Evolutionary conservation across 2,797 vertebrate species (phyloP).

Genomic region (Selene dorsalis): DNA sequence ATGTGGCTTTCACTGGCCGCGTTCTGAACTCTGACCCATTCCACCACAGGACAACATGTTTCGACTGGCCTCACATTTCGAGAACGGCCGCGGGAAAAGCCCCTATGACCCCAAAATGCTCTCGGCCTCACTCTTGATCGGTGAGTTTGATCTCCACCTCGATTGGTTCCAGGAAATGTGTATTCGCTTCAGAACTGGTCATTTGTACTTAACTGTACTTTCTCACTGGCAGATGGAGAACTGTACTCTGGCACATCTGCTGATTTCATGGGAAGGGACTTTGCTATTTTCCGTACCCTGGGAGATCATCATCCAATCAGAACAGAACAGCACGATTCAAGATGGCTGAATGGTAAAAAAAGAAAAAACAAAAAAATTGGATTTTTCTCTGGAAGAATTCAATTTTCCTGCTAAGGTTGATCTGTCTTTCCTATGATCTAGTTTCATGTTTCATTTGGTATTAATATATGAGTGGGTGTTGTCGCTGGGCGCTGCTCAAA

Average conservation of each 20-base stretch:
- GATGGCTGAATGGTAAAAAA: slow-evolving; percentile 94
- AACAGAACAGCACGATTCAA: slow-evolving; percentile 95
- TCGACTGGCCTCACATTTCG: slow-evolving; percentile 90
- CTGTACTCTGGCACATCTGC: slow-evolving; percentile 96
- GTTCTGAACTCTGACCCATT: slow-evolving; percentile 67
- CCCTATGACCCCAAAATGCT: slow-evolving; percentile 95
- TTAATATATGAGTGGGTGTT: neutral
- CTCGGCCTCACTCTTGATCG: slow-evolving; percentile 94
- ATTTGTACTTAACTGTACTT: slow-evolving; percentile 53
- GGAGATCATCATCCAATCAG: slow-evolving; percentile 96
- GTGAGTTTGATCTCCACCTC: slow-evolving; percentile 78
- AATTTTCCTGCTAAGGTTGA: no score
- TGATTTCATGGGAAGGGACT: slow-evolving; percentile 98
- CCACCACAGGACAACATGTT: slow-evolving; percentile 91
- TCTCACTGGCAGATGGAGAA: slow-evolving; percentile 88
- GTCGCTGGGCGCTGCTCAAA: neutral
- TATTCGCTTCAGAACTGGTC: slow-evolving; percentile 21
- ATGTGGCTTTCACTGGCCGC: slow-evolving; percentile 52
- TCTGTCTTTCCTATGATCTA: neutral
- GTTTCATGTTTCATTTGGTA: neutral
- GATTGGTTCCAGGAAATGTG: slow-evolving; percentile 58
- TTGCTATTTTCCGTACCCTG: slow-evolving; percentile 95
- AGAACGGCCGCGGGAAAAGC: slow-evolving; percentile 96
- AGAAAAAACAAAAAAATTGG: slow-evolving; percentile 50
- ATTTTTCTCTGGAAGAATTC: neutral